Evolutionary conservation across 1,140 invertebrate genomes (phyloP).

Genomic region (Leptonema lineaticorne): DNA sequence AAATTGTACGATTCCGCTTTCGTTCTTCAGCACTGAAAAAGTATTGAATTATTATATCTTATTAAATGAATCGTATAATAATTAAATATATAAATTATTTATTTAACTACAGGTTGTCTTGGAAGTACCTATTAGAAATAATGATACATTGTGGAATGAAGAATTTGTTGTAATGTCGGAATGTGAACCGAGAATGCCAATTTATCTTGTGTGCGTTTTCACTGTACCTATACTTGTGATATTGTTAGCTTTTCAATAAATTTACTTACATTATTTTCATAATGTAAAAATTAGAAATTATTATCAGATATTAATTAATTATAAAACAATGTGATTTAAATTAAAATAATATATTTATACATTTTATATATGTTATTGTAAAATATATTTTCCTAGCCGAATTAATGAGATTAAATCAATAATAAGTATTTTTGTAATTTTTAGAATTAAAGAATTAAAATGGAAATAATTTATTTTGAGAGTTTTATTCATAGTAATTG

Average conservation of each 20-base stretch:
- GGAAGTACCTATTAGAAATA: constrained; percentile 61
- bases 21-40: constrained; percentile 69
- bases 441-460: no score
- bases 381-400: no score
- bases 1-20: constrained; percentile 64
- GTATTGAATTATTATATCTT: constrained; percentile 39
- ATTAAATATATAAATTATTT: not conserved
- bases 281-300: no score
- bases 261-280: not conserved
- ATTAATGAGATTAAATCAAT: no score
- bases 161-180: constrained; percentile 71
- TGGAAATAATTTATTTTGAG: no score
- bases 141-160: constrained; percentile 70
- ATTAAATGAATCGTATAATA: not conserved
- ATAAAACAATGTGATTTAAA: no score
- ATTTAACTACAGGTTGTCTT: constrained; percentile 55
- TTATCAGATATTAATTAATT: no score
- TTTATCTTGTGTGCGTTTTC: constrained; percentile 70
- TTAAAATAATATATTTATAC: no score
- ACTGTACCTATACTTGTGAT: constrained; percentile 70
- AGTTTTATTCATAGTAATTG: no score
- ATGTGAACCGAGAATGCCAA: constrained; percentile 69
- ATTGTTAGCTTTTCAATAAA: constrained; percentile 70
- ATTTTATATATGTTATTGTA: no score
- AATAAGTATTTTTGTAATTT: no score